Conservation (phyloP, 2,888 invertebrate genomes). For the Chrysomela aeneicollis region DNA sequence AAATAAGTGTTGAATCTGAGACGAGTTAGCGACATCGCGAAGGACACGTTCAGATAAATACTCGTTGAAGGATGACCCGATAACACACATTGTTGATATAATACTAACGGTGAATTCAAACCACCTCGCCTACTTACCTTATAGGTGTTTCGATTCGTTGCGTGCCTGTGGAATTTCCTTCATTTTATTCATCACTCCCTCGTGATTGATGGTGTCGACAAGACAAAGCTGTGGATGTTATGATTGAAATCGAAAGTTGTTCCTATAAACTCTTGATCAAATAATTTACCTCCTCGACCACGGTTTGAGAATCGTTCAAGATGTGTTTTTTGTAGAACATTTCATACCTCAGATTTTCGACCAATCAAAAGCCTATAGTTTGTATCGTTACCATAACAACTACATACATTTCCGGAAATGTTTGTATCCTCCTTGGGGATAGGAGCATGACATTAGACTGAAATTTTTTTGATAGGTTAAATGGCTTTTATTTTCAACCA, state of each 20-base stretch:
- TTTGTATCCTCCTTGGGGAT: too few relatives aligned
- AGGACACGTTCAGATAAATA: conserved; percentile 15
- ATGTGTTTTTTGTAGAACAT: too few relatives aligned
- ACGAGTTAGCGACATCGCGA: conserved; percentile 19
- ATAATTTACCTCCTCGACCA: neutral
- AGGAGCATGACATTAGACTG: too few relatives aligned
- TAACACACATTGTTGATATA: conserved; percentile 22
- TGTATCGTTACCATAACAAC: too few relatives aligned
- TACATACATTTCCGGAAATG: too few relatives aligned
- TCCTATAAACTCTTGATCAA: neutral
- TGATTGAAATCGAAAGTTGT: neutral
- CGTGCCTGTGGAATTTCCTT: neutral
- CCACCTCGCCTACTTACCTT: conserved; percentile 14
- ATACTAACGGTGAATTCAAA: conserved; percentile 17
- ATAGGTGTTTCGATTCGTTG: neutral
- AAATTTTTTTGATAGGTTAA: too few relatives aligned
- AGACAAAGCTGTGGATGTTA: neutral
- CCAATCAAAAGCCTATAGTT: too few relatives aligned
- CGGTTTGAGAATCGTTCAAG: too few relatives aligned
- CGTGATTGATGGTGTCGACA: neutral
- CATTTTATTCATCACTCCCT: neutral
- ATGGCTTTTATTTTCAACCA: too few relatives aligned
- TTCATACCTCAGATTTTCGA: too few relatives aligned
- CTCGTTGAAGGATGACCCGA: conserved; percentile 18
- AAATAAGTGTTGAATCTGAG: conserved; percentile 5